Evolutionary conservation across 2,113 vertebrate species (phyloP).

Genomic region (Oryzias curvinotus): DNA sequence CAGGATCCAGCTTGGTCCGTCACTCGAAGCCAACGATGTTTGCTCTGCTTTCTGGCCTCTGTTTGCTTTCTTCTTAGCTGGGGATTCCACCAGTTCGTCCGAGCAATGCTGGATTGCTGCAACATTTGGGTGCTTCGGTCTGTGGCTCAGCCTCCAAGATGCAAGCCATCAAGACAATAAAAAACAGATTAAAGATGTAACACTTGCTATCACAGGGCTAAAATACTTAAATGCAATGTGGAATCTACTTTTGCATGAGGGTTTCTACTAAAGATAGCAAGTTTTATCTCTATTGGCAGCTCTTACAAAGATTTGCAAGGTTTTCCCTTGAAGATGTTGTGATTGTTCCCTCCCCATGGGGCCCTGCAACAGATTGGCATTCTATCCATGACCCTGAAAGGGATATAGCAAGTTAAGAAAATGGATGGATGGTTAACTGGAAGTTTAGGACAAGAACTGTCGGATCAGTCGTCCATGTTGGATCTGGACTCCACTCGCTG

Average conservation of each 20-base stretch:
- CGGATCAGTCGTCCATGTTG: too few relatives aligned
- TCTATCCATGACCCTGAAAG: too few relatives aligned
- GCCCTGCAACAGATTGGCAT: too few relatives aligned
- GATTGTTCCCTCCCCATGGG: slow-evolving; percentile 3
- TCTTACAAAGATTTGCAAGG: slow-evolving; percentile 20
- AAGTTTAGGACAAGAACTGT: too few relatives aligned
- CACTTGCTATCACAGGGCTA: slow-evolving; percentile 5
- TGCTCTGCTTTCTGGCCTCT: slow-evolving; percentile 66
- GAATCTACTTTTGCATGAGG: slow-evolving; percentile 27
- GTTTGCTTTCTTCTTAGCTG: slow-evolving; percentile 72
- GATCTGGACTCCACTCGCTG: too few relatives aligned
- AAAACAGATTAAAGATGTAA: slow-evolving; percentile 33
- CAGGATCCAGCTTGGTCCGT: slow-evolving; percentile 46
- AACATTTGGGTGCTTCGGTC: slow-evolving; percentile 47
- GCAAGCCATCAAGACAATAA: slow-evolving; percentile 13
- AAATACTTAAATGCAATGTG: slow-evolving; percentile 3
- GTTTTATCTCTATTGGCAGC: slow-evolving; percentile 30
- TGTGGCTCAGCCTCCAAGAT: slow-evolving; percentile 45
- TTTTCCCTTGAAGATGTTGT: slow-evolving; percentile 43
- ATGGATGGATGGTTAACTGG: too few relatives aligned
- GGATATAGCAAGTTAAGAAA: too few relatives aligned
- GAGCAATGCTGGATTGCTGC: slow-evolving; percentile 44
- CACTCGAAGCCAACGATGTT: slow-evolving; percentile 56
- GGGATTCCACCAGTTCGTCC: slow-evolving; percentile 46
- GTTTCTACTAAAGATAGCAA: slow-evolving; percentile 26